Evolutionary conservation across 2,888 invertebrate genomes (phyloP).

Genomic region (Drosophila villosipedis): DNA sequence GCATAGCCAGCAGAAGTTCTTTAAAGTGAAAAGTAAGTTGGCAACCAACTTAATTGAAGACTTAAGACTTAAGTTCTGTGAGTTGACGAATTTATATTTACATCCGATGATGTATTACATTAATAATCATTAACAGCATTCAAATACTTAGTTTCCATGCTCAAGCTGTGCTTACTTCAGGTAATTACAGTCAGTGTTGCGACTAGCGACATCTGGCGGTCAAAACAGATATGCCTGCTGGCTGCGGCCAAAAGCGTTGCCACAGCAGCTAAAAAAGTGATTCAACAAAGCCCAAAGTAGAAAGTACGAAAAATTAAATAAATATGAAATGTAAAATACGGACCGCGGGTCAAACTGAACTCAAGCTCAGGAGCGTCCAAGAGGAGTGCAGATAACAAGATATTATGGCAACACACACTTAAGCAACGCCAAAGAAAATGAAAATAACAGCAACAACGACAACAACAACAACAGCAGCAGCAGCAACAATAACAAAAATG

Average conservation of each 20-base stretch:
- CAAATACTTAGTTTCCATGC: slow-evolving; percentile 1
- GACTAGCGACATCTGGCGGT: slow-evolving; percentile 50
- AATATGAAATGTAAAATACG: slow-evolving; percentile 70
- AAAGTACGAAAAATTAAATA: slow-evolving; percentile 73
- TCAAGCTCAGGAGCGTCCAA: neutral
- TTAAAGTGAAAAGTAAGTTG: neutral
- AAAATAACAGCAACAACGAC: slow-evolving; percentile 25
- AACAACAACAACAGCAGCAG: slow-evolving; percentile 15
- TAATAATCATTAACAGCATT: slow-evolving; percentile 18
- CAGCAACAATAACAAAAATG: slow-evolving; percentile 8
- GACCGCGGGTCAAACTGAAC: slow-evolving; percentile 28
- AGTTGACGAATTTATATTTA: neutral
- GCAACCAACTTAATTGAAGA: neutral
- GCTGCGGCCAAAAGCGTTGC: slow-evolving; percentile 13
- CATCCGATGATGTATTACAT: neutral
- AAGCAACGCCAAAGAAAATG: slow-evolving; percentile 51
- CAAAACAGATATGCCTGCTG: slow-evolving; percentile 4
- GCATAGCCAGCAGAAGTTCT: neutral
- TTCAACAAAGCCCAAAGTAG: slow-evolving; percentile 65
- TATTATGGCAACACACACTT: slow-evolving; percentile 53
- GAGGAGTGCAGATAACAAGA: slow-evolving; percentile 37
- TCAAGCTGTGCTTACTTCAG: slow-evolving; percentile 15
- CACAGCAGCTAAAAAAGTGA: slow-evolving; percentile 50
- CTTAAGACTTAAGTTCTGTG: neutral
- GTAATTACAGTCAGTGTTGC: slow-evolving; percentile 10